Evolutionary conservation across 2,113 vertebrate species (phyloP), one percentile per base, ranked within the genome.

Genomic region (Toxostoma redivivum): DNA sequence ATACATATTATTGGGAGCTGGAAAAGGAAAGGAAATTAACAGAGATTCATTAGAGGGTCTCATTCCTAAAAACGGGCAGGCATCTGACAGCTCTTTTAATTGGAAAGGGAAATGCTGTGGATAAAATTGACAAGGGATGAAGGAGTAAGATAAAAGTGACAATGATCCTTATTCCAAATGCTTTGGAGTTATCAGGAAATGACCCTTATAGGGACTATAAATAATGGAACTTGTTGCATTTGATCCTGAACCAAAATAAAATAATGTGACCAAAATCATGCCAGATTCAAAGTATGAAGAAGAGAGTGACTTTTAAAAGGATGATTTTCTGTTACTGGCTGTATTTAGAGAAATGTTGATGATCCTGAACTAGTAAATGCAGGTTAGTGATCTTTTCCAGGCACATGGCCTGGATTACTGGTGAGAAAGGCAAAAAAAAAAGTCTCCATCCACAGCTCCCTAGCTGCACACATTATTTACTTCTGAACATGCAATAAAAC

Each of bases 1-100:
- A 98, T 98, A 98, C 98, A 98, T 98, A 97, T 98, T 98, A 98
- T 98, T 98, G 98, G 97, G 97, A 98, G 98, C 98, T 98, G 98
- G 97, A 98, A 98, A 98, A 98, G 98, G 98, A 98, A 98, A 98
- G 98, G 97, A 98, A 93, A 98, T 98, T 97, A 97, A 98, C 94
- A 98, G 94, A 97, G 81, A 98, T 97, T 97, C 95, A 98, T 98
- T 98, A 98, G 97, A 97, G 97, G 95, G 92, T 93, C 92, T 94
- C 94, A 91, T 95, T 96, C 95, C 94, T 92, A 94, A 91, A 90
- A 95, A 85, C 20, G 92, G 93, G 91, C 88, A 96, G 95, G 94
- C 82, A 96, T 95, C 84, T 97, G 92, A 95, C 85, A 97, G 95
- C 91, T 96, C 70, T 95, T 95, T 95, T 90, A 95, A 93, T 95